Evolutionary conservation across 1,140 invertebrate genomes (phyloP), one percentile per base, ranked within the genome.

Genomic region (Tetragnatha versicolor): DNA sequence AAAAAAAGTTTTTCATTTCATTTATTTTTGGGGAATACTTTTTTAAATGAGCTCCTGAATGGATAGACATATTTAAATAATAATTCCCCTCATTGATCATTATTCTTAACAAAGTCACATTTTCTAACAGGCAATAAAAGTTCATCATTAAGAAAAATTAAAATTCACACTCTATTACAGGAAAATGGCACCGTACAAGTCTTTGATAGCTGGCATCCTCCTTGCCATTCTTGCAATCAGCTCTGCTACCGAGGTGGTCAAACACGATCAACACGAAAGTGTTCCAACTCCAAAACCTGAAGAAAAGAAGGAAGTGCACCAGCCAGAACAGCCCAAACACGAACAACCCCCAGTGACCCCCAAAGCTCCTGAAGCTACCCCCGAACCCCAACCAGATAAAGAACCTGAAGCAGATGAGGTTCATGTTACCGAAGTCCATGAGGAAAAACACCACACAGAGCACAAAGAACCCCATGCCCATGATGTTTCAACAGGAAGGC

Each of bases 131-230:
- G n/a, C n/a, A n/a, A n/a, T n/a, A n/a, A n/a, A n/a, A n/a, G n/a
- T n/a, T n/a, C n/a, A n/a, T n/a, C n/a, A n/a, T n/a, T n/a, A n/a
- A n/a, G n/a, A n/a, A n/a, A n/a, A n/a, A n/a, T n/a, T n/a, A n/a
- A n/a, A n/a, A n/a, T n/a, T n/a, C n/a, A n/a, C n/a, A n/a, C n/a
- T n/a, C n/a, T 45, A 53, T 70, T 70, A 55, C 51, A 70, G 68
- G 14, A 55, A 47, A 22, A 70, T 70, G 68, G 49, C 14, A n/a
- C 27, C 27, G 31, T 27, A 39, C 22, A 68, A 51, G n/a, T 29
- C 65, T 27, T n/a, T n/a, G n/a, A 14, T n/a, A 35, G 65, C n/a
- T 68, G 29, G 45, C 45, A 22, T 35, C 51, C 14, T 25, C 58
- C 9, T 31, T 70, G 42, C 25, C n/a, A n/a, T 70, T 10, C 5